phyloP scores from a whole-genome alignment of 2,113 vertebrate species.

The Calyptomena viridis region DNA sequence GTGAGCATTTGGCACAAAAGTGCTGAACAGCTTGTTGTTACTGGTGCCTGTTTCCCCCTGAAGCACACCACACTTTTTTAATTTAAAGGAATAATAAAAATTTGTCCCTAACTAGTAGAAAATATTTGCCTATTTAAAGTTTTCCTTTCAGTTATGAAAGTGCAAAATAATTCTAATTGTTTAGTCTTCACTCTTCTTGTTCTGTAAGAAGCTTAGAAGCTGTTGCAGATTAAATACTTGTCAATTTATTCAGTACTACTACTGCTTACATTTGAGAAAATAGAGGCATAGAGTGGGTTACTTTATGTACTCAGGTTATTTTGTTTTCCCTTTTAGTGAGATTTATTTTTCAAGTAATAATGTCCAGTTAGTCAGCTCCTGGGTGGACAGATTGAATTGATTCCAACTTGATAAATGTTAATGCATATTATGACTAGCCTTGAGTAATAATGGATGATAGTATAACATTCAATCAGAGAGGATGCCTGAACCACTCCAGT shows the following conservation, averaged over 20 bases:
- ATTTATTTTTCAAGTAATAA: conserved; percentile 3
- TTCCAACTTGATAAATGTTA: conserved; percentile 29
- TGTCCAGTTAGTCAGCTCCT: conserved; percentile 16
- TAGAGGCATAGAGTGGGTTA: neutral
- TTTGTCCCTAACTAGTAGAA: neutral
- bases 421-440: neutral
- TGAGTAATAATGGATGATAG: conserved; percentile 19
- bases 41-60: neutral
- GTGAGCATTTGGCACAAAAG: conserved; percentile 17
- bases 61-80: neutral
- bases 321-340: neutral
- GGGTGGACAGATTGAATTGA: conserved; percentile 20
- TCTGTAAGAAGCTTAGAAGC: neutral
- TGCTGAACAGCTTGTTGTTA: conserved; percentile 34
- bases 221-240: neutral
- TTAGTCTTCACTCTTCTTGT: neutral
- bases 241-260: neutral
- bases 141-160: neutral
- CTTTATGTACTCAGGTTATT: neutral
- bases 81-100: conserved; percentile 34
- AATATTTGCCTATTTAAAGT: neutral
- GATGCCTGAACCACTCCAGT: neutral
- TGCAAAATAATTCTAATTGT: neutral
- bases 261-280: neutral
- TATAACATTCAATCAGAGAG: neutral